Percentiles rank a stretch among this genome's conserved stretches.
phyloP scores from a whole-genome alignment of 2,888 invertebrate genomes.

The Volucella inflata region DNA sequence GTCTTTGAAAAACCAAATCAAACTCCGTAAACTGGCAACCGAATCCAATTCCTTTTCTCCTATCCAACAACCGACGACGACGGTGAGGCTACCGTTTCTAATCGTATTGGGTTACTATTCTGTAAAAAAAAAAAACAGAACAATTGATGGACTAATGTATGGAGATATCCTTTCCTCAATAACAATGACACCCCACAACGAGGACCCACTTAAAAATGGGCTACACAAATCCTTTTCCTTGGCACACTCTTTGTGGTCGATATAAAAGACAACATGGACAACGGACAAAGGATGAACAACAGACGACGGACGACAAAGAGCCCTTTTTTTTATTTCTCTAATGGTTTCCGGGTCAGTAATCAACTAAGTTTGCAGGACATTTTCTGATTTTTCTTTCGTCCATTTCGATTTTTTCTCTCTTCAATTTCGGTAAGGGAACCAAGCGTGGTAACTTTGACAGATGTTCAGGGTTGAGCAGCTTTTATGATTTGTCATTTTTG shows the following conservation, averaged over 20 bases:
- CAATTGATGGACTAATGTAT: constrained; percentile 42
- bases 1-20: background rate
- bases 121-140: constrained; percentile 32
- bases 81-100: constrained; percentile 16
- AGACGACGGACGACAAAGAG: background rate
- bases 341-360: constrained; percentile 51
- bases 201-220: constrained; percentile 40
- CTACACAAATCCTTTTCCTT: constrained; percentile 31
- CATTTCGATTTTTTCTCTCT: background rate
- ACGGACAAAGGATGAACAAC: background rate
- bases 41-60: constrained; percentile 60
- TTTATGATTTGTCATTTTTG: too few species aligned
- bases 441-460: constrained; percentile 8
- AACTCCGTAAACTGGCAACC: constrained; percentile 53
- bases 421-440: background rate
- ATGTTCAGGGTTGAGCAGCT: background rate
- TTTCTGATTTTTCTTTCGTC: constrained; percentile 8
- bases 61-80: constrained; percentile 3
- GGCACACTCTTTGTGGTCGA: constrained; percentile 51
- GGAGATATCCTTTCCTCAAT: constrained; percentile 35
- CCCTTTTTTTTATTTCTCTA: constrained; percentile 26
- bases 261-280: constrained; percentile 17
- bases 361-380: constrained; percentile 24
- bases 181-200: constrained; percentile 51
- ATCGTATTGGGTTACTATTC: constrained; percentile 51